Evolutionary conservation across 2,888 invertebrate genomes (phyloP).

Genomic region (Epistrophe eligans): DNA sequence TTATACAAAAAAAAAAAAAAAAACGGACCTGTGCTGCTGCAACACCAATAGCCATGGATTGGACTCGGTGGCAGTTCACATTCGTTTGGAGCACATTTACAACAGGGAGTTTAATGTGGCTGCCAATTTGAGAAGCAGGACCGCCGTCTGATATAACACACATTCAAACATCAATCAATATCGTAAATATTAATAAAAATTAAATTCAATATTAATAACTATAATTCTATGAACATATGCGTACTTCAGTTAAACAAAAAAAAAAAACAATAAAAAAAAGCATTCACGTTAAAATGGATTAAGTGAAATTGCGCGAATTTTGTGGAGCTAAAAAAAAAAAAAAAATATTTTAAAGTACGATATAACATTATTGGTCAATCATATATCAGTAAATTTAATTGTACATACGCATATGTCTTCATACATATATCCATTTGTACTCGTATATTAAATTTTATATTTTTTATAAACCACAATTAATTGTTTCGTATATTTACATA

Average conservation of each 20-base stretch:
- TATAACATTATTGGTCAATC: conserved; percentile 24
- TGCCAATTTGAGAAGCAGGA: conserved; percentile 82
- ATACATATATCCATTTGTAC: conserved; percentile 28
- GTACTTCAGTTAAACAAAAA: conserved; percentile 3
- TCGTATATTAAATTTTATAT: neutral
- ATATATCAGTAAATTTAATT: conserved; percentile 32
- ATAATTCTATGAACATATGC: conserved; percentile 35
- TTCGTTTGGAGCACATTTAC: conserved; percentile 81
- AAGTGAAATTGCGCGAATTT: conserved; percentile 46
- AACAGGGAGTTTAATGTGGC: conserved; percentile 81
- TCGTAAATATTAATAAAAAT: conserved; percentile 59
- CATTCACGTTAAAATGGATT: conserved; percentile 4
- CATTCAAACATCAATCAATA: conserved; percentile 67
- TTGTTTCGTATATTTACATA: conserved; percentile 18
- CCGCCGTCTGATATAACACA: conserved; percentile 55
- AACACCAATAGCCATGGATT: conserved; percentile 81
- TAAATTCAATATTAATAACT: neutral
- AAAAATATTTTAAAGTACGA: conserved; percentile 13
- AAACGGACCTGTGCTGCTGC: conserved; percentile 47
- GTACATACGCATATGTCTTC: conserved; percentile 51
- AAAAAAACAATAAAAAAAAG: neutral
- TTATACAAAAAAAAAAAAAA: no score
- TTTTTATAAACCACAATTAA: conserved; percentile 1
- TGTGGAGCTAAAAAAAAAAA: conserved; percentile 1
- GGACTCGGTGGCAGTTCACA: conserved; percentile 83